Conservation (phyloP, 2,113 vertebrate genomes). For the Platycercus adscitus region DNA sequence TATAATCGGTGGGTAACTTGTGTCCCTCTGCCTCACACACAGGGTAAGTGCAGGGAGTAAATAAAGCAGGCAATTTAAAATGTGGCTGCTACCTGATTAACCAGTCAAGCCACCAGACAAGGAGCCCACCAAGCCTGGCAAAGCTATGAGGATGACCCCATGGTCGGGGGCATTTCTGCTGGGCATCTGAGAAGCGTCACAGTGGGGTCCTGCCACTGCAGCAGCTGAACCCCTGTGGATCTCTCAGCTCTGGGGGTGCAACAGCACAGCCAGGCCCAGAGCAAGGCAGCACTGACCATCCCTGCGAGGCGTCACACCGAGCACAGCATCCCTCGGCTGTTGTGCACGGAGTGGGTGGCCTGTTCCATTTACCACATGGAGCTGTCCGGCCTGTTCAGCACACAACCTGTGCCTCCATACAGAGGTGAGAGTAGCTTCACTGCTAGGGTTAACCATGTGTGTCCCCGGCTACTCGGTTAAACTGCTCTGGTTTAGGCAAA, state of each 20-base stretch:
- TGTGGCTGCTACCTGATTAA: background rate
- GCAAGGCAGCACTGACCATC: accelerated
- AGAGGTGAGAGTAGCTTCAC: background rate
- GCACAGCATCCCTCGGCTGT: accelerated
- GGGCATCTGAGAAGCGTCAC: accelerated
- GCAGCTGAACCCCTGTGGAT: background rate
- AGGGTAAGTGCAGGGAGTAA: background rate
- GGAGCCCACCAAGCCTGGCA: background rate
- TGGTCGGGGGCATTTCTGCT: background rate
- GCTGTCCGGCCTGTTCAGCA: background rate
- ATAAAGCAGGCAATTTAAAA: background rate
- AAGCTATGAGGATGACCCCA: background rate
- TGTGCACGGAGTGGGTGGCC: accelerated
- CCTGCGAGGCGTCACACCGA: accelerated
- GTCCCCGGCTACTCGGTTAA: background rate
- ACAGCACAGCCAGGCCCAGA: background rate
- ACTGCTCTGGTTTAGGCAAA: background rate
- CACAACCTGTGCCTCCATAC: background rate
- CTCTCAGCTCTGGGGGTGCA: background rate
- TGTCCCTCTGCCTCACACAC: background rate
- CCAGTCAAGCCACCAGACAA: accelerated
- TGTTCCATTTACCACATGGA: background rate
- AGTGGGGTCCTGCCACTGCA: accelerated
- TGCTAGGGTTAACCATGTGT: background rate
- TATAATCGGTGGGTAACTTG: background rate